Conservation (phyloP, 2,797 vertebrate species). For the Acanthornis magna region DNA sequence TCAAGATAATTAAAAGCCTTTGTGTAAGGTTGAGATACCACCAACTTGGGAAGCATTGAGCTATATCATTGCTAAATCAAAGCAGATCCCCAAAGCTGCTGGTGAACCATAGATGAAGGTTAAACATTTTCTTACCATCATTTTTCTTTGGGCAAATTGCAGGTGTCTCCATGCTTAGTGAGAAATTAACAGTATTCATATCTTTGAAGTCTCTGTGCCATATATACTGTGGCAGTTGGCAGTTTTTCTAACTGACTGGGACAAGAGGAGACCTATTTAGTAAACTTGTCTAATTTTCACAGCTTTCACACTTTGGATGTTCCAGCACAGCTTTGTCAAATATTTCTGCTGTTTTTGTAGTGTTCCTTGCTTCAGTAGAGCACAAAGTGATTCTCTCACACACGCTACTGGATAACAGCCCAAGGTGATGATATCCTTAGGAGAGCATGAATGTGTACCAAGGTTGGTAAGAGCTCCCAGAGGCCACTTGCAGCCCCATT, state of each 20-base stretch:
- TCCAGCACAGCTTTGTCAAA: conserved; percentile 14
- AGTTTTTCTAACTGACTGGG: background rate
- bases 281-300: background rate
- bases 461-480: background rate
- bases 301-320: background rate
- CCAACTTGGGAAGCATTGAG: background rate
- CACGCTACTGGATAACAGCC: background rate
- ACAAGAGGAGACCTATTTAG: conserved; percentile 1
- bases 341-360: background rate
- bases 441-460: accelerated
- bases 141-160: background rate
- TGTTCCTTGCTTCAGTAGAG: conserved; percentile 3
- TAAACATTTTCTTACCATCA: background rate
- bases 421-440: background rate
- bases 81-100: background rate
- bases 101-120: background rate
- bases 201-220: background rate
- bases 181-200: background rate
- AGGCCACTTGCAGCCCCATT: background rate
- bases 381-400: background rate
- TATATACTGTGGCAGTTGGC: background rate
- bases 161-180: background rate
- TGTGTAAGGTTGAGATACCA: background rate
- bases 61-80: background rate
- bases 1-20: background rate